Percentiles rank a stretch among this genome's conserved stretches.
Evolutionary conservation across 2,888 invertebrate species (phyloP).

Genomic region (Theodoxus fluviatilis): DNA sequence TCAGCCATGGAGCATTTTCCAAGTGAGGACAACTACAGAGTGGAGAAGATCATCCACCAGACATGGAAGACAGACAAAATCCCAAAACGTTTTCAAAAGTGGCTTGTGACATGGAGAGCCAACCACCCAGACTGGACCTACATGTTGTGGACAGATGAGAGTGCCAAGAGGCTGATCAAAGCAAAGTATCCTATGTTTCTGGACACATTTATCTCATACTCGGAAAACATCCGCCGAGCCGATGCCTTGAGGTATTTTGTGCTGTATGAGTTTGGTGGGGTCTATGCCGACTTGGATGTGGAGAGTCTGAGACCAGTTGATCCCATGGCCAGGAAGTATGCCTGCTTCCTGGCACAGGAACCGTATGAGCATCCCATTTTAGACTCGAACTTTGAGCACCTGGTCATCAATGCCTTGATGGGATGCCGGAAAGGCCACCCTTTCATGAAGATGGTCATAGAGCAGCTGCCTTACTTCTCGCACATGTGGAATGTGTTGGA

Average conservation of each 20-base stretch:
- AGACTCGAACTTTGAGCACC: constrained; percentile 51
- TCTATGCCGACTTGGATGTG: constrained; percentile 61
- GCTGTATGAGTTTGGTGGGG: constrained; percentile 59
- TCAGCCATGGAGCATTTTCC: constrained; percentile 44
- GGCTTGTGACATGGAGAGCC: constrained; percentile 56
- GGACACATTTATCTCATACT: constrained; percentile 49
- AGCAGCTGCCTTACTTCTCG: constrained; percentile 44
- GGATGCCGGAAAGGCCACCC: constrained; percentile 53
- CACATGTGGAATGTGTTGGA: constrained; percentile 57
- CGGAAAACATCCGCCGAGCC: constrained; percentile 52
- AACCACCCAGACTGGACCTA: constrained; percentile 61
- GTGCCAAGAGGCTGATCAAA: constrained; percentile 51
- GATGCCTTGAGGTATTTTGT: constrained; percentile 61
- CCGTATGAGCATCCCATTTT: constrained; percentile 55
- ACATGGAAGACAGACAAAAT: constrained; percentile 52
- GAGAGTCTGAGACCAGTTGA: constrained; percentile 54
- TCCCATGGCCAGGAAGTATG: constrained; percentile 46
- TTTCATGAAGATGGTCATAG: constrained; percentile 51
- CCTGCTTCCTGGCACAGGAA: constrained; percentile 55
- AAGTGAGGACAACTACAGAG: constrained; percentile 33
- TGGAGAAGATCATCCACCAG: constrained; percentile 58
- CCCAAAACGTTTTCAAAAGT: constrained; percentile 47
- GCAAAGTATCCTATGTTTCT: constrained; percentile 51
- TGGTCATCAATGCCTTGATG: constrained; percentile 57
- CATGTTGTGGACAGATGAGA: constrained; percentile 62